Percentiles rank a stretch among this genome's conserved stretches.
Conservation (phyloP, 2,888 invertebrate genomes). For the Andrena fulva region DNA sequence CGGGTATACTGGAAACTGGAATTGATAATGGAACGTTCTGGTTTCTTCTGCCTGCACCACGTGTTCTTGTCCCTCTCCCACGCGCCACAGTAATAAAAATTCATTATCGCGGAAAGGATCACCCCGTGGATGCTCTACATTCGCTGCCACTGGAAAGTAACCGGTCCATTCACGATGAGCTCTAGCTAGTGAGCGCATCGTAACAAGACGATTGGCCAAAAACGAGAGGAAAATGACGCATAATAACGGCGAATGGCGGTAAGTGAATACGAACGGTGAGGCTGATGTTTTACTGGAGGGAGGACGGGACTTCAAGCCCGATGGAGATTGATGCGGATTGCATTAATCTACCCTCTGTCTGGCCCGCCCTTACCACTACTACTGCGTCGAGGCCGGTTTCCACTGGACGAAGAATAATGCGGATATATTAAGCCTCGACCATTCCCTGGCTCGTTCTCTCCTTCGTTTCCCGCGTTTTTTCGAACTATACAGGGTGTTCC, state of each 20-base stretch:
- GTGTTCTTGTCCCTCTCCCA: neutral
- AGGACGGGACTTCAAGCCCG: conserved; percentile 70
- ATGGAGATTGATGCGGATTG: conserved; percentile 79
- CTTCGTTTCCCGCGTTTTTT: neutral
- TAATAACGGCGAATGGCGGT: conserved; percentile 49
- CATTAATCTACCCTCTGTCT: conserved; percentile 78
- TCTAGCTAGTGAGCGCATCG: neutral
- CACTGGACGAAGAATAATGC: conserved; percentile 73
- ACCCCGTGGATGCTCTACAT: neutral
- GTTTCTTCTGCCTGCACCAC: neutral
- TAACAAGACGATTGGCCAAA: conserved; percentile 42
- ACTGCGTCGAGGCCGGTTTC: conserved; percentile 36
- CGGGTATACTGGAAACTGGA: neutral
- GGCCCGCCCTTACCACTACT: conserved; percentile 43
- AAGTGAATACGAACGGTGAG: conserved; percentile 66
- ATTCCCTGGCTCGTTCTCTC: conserved; percentile 8
- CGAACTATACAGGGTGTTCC: conserved; percentile 27
- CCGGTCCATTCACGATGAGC: conserved; percentile 28
- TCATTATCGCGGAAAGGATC: conserved; percentile 5
- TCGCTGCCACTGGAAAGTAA: conserved; percentile 17
- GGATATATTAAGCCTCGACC: conserved; percentile 63
- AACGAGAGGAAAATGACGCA: conserved; percentile 47
- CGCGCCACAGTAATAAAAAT: conserved; percentile 6
- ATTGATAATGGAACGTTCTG: neutral
- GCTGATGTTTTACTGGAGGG: conserved; percentile 57